Evolutionary conservation across 2,888 invertebrate species (phyloP), one percentile per base, ranked within the genome.

Genomic region (Synergus laeviventris): DNA sequence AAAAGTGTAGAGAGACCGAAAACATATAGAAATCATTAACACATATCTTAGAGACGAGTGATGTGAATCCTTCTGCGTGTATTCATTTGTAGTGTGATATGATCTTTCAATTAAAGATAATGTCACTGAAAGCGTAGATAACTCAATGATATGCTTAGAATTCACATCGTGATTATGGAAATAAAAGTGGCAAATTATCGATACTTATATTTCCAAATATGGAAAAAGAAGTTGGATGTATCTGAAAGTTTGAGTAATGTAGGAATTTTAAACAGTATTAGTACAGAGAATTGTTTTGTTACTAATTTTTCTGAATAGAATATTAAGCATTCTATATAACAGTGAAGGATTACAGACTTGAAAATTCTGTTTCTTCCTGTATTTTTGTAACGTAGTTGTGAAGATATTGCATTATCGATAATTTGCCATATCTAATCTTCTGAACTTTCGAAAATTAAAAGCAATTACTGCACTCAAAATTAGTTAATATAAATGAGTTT

Each of bases 11-110:
- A 54, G 31, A 45, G 36, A n/a, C 4, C 49, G 45, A 31, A 76
- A 75, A 76, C 54, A 64, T 74, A 70, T 70, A 61, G 75, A 70
- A 77, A 70, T 75, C 70, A 56, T 42, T 59, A 54, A 74, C 39
- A 80, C 80, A 77, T 78, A 81, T 79, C 75, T 76, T 39, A 56
- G 36, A 74, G 73, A 73, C 77, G 61, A 76, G 70, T 64, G 62
- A 74, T 66, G 38, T 62, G 38, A 54, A 61, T 18, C 73, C 61
- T 66, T 61, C 45, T 76, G 31, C 24, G n/a, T 54, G 2, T 74
- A 64, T 75, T 70, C 36, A 62, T 9, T 31, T 74, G 24, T 78
- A 45, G 59, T 59, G n/a, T n/a, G 59, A 45, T 66, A 66, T 49
- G 24, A 66, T 70, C 70, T 70, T 70, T 70, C 18, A 36, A 70